A percentile compares a stretch with the other conserved stretches of the same genome.
phyloP scores from a whole-genome alignment of 2,888 invertebrate species.

The Aricia artaxerxes region DNA sequence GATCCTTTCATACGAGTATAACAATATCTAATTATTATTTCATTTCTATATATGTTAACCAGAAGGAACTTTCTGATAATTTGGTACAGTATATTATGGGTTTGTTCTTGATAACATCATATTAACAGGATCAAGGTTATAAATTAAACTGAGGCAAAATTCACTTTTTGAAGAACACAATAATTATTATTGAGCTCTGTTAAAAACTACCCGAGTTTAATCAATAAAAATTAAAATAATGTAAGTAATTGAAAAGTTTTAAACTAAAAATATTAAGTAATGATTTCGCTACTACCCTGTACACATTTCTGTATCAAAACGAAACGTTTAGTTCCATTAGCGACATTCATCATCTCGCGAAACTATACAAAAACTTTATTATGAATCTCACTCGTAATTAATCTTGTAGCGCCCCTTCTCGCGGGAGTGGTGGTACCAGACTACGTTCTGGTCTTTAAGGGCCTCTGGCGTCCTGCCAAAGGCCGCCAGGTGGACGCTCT shows the following conservation, averaged over 20 bases:
- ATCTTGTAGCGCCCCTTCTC: conserved; percentile 79
- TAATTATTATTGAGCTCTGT: not conserved
- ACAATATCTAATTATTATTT: not conserved
- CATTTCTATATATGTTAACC: not conserved
- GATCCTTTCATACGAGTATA: not conserved
- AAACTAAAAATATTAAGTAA: too few species aligned
- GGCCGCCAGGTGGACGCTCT: conserved; percentile 81
- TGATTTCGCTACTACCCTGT: not conserved
- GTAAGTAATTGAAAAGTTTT: too few species aligned
- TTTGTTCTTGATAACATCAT: too few species aligned
- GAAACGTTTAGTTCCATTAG: not conserved
- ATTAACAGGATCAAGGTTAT: too few species aligned
- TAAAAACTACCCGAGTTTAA: not conserved
- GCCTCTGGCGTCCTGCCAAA: conserved; percentile 77
- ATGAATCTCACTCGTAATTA: conserved; percentile 74
- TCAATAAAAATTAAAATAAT: too few species aligned
- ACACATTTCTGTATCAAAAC: conserved; percentile 6
- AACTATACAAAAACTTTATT: conserved; percentile 24
- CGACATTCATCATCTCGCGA: not conserved
- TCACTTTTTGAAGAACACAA: not conserved
- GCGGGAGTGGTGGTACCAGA: conserved; percentile 78
- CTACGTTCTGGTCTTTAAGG: conserved; percentile 67
- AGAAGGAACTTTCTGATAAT: not conserved
- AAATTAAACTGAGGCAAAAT: too few species aligned
- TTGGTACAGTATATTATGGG: too few species aligned